phyloP scores from a whole-genome alignment of 2,113 vertebrate species.

The Chloroceryle aenea region DNA sequence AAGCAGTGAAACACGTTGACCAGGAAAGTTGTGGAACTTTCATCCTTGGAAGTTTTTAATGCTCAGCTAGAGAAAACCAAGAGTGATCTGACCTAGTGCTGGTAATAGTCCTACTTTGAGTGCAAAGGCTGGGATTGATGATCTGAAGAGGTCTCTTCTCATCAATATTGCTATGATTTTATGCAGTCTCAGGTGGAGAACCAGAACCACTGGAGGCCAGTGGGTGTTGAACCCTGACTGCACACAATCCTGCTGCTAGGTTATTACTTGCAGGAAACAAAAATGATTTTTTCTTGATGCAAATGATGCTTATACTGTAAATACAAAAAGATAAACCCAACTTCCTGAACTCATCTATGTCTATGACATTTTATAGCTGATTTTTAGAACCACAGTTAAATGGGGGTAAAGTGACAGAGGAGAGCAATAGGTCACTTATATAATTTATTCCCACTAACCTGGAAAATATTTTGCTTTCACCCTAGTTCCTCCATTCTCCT shows the following conservation, averaged over 20 bases:
- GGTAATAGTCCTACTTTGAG: not conserved
- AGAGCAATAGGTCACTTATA: not conserved
- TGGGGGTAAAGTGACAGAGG: not conserved
- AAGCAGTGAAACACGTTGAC: not conserved
- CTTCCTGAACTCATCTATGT: not conserved
- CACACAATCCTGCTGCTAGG: not conserved
- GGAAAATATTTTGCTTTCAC: not conserved
- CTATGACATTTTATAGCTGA: not conserved
- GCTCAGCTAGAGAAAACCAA: not conserved
- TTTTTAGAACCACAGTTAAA: not conserved
- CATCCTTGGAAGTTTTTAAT: not conserved
- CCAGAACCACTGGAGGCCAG: not conserved
- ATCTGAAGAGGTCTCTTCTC: not conserved
- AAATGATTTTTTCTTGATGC: not conserved
- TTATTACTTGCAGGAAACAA: not conserved
- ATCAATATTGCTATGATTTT: not conserved
- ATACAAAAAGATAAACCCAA: not conserved
- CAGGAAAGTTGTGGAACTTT: not conserved
- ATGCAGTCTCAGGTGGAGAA: not conserved
- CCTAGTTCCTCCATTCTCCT: not conserved
- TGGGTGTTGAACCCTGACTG: not conserved
- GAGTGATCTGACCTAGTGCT: not conserved
- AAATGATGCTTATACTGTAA: not conserved
- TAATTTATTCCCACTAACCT: not conserved
- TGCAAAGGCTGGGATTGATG: not conserved